Evolutionary conservation across 1,140 invertebrate species (phyloP), one percentile per base, ranked within the genome.

Genomic region (Drosophila mayri): DNA sequence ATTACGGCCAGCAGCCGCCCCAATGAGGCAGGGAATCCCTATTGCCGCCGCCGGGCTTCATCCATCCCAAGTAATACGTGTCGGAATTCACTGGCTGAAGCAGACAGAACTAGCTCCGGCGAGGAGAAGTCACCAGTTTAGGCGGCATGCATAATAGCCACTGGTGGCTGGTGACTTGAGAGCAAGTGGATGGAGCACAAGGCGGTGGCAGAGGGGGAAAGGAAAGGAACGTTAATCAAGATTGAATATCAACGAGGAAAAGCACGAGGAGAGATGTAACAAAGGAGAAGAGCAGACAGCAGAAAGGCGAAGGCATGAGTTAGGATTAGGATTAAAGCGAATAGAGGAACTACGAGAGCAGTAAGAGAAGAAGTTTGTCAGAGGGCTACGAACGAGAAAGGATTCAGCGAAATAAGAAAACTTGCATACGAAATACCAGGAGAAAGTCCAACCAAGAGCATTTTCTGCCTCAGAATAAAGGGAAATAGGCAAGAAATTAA

Each of bases 1-100:
- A 92, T 40, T 92, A 92, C 20, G 30, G 91, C 37, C 90, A 91
- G 55, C 91, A 92, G 54, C 91, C 91, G 64, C 90, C 90, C 22
- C 91, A 92, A 76, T 88, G 83, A 87, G 66, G 40, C 41, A 67
- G 60, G 66, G 66, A 70, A 18, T 47, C 37, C 43, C 40, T 52
- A 18, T 68, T 59, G 30, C 30, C 43, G 25, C 41, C 41, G 25
- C 61, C 65, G 8, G 60, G 60, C 43, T 67, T 63, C 35, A 63
- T 67, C 14, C 64, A 64, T 43, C 44, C 62, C 62, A 65, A 65
- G 62, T 65, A 41, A 43, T 64, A 35, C 38, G 20, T 28, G 25
- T 58, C 62, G 64, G 32, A 11, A 66, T 18, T 47, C 25, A 37
- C 52, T 22, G 61, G 57, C 32, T 61, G 57, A 62, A 43, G 62